phyloP scores from a whole-genome alignment of 2,113 vertebrate genomes.

The Seriola aureovittata region DNA sequence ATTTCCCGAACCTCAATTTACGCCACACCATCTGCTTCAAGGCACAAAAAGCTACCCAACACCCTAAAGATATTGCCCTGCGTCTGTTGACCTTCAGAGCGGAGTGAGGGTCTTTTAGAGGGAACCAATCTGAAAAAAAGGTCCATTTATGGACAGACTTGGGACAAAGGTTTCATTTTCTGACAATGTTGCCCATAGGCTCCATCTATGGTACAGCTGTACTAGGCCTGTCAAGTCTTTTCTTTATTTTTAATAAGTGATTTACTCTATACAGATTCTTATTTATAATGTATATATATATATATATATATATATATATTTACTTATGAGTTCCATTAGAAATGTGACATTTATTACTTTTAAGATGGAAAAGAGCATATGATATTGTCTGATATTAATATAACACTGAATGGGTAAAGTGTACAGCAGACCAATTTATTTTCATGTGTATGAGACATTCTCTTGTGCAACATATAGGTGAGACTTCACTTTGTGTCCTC shows the following conservation, averaged over 20 bases:
- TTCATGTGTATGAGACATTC: slow-evolving; percentile 1
- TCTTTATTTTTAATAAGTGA: slow-evolving; percentile 70
- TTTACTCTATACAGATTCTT: slow-evolving; percentile 52
- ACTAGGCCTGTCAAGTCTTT: slow-evolving; percentile 30
- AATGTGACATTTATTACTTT: slow-evolving; percentile 56
- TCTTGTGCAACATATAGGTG: not conserved
- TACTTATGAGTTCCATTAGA: slow-evolving; percentile 30
- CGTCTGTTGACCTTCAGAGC: slow-evolving; percentile 56
- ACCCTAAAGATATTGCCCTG: slow-evolving; percentile 51
- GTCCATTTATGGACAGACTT: slow-evolving; percentile 48
- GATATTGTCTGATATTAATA: slow-evolving; percentile 61
- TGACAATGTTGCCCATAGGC: slow-evolving; percentile 39
- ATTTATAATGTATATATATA: slow-evolving; percentile 33
- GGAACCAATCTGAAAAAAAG: slow-evolving; percentile 41
- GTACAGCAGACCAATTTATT: slow-evolving; percentile 27
- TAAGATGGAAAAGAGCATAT: slow-evolving; percentile 24
- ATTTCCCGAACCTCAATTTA: slow-evolving; percentile 33
- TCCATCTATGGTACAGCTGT: slow-evolving; percentile 43
- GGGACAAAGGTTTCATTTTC: slow-evolving; percentile 73
- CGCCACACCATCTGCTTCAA: slow-evolving; percentile 52
- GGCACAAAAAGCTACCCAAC: slow-evolving; percentile 35
- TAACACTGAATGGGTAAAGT: not conserved
- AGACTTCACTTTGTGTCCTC: not conserved
- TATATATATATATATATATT: too few relatives aligned
- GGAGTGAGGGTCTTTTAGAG: slow-evolving; percentile 42